A percentile compares a stretch with the other conserved stretches of the same genome.
phyloP scores from a whole-genome alignment of 2,797 vertebrate species.

The Onychomys torridus region DNA sequence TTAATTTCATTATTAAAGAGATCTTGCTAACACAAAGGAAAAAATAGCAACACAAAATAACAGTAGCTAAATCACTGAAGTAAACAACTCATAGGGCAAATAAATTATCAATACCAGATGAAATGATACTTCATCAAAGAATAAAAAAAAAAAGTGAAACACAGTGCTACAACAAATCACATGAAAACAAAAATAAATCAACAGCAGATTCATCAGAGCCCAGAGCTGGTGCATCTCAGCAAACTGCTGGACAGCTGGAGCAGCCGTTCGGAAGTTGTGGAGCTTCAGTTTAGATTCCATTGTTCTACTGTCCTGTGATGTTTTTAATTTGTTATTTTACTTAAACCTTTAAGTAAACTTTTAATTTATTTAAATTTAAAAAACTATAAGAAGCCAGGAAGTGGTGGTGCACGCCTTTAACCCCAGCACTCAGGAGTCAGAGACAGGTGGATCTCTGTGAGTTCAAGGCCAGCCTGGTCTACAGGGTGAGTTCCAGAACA shows the following conservation, averaged over 20 bases:
- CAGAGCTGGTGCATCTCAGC: no score
- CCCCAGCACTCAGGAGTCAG: not conserved
- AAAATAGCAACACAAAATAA: not conserved
- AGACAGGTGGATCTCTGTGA: not conserved
- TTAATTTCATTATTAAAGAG: conserved; percentile 8
- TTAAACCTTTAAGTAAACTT: not conserved
- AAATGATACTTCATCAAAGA: not conserved
- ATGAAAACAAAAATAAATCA: not conserved
- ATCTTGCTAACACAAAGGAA: conserved; percentile 19
- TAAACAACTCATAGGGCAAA: not conserved
- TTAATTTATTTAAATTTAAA: not conserved
- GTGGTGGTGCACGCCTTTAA: not conserved
- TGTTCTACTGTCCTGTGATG: not conserved
- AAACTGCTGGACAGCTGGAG: no score
- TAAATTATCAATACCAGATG: not conserved
- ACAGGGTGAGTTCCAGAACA: not conserved
- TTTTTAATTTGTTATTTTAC: not conserved
- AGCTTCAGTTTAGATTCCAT: not conserved
- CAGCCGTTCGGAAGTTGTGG: no score
- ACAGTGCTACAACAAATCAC: not conserved
- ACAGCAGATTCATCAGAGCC: not conserved
- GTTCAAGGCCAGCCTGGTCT: not conserved
- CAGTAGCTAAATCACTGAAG: not conserved
- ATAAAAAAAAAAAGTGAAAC: not conserved
- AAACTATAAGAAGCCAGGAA: not conserved